These are phyloP conservation scores for Mus minutoides DNA, from an alignment of 2,797 vertebrate genomes.

Conservation along the genomic window DNA sequence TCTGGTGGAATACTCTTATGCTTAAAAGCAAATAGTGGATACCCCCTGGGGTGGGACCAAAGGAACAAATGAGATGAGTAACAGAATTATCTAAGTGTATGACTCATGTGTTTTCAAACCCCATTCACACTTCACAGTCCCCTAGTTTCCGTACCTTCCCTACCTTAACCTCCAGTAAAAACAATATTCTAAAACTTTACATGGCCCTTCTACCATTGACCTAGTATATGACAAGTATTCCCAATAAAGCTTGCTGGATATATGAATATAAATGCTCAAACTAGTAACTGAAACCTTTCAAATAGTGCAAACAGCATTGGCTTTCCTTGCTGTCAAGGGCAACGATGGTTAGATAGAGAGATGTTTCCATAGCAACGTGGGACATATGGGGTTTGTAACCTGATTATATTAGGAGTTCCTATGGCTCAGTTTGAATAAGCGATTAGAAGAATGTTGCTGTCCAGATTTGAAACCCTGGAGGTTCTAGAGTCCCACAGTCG, in stretches of 20 bases:
- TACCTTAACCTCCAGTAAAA: not conserved
- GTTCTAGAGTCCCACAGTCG: not conserved
- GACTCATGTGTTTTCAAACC: constrained; percentile 6
- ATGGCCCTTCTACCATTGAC: not conserved
- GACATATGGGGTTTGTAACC: not conserved
- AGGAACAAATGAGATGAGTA: not conserved
- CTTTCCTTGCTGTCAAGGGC: not conserved
- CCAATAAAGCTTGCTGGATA: not conserved
- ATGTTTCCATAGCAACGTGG: not conserved
- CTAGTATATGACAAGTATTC: not conserved
- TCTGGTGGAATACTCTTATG: not conserved
- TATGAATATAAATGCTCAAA: not conserved
- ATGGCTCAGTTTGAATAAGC: not conserved
- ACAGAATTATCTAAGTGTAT: not conserved
- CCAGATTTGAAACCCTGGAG: not conserved
- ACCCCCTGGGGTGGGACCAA: not conserved
- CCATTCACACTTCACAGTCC: not conserved
- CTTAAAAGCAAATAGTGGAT: not conserved
- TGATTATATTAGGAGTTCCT: not conserved
- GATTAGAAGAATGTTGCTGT: not conserved
- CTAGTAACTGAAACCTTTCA: not conserved
- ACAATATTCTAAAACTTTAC: not conserved
- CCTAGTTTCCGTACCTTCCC: not conserved
- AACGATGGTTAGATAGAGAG: not conserved
- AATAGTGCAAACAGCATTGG: not conserved